Conservation (phyloP, 2,888 invertebrate species). For the Chrysolina americana region DNA sequence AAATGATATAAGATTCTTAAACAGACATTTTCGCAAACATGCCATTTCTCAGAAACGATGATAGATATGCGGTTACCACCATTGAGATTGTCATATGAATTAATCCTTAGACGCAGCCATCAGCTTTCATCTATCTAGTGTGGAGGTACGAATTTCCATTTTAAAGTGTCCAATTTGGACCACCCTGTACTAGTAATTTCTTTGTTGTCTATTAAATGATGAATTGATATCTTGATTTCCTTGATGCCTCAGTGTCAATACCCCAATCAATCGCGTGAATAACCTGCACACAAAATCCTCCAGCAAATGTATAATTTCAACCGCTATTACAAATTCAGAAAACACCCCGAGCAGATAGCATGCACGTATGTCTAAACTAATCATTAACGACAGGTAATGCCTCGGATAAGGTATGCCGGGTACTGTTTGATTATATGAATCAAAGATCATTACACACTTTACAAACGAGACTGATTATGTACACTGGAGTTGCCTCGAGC, state of each 20-base stretch:
- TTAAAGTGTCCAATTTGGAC: no score
- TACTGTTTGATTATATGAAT: conserved; percentile 50
- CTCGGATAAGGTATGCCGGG: conserved; percentile 44
- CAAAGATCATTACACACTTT: conserved; percentile 48
- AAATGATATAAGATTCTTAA: no score
- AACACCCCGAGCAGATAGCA: conserved; percentile 13
- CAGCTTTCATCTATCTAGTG: no score
- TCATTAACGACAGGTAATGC: conserved; percentile 50
- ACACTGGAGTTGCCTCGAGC: conserved; percentile 35
- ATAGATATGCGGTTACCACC: no score
- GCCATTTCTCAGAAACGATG: no score
- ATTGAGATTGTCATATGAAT: no score
- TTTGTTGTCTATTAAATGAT: no score
- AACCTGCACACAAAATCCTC: neutral
- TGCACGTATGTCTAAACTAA: conserved; percentile 31
- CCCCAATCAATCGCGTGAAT: conserved; percentile 9
- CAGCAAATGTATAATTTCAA: conserved; percentile 24
- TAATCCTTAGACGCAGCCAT: no score
- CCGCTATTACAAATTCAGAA: conserved; percentile 27
- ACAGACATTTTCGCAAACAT: no score
- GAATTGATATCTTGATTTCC: neutral
- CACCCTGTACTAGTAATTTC: no score
- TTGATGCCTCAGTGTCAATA: neutral
- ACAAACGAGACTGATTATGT: conserved; percentile 37
- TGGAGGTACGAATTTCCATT: no score